phyloP scores from a whole-genome alignment of 2,888 invertebrate genomes.

The Cynaeus angustus region DNA sequence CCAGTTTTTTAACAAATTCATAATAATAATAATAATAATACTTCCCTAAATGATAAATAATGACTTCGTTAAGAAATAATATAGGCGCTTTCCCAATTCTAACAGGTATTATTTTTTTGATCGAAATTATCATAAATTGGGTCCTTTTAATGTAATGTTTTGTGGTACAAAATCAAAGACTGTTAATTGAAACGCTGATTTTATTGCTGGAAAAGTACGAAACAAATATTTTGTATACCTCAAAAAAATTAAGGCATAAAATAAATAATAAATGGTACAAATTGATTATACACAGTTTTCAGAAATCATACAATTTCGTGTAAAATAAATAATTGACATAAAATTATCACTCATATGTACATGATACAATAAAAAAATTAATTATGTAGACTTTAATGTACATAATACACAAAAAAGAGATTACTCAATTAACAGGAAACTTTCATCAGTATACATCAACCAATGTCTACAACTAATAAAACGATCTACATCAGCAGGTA shows the following conservation, averaged over 20 bases:
- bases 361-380: conserved; percentile 22
- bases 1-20: no score
- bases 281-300: not conserved
- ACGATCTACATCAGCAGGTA: conserved; percentile 19
- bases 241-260: not conserved
- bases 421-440: conserved; percentile 24
- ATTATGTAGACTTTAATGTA: not conserved
- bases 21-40: no score
- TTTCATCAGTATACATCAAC: conserved; percentile 15
- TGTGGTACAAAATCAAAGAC: not conserved
- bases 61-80: no score
- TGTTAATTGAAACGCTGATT: conserved; percentile 17
- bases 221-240: conserved; percentile 16
- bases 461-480: conserved; percentile 15
- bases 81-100: no score
- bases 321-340: conserved; percentile 22
- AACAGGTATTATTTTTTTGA: no score
- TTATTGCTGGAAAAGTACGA: conserved; percentile 31
- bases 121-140: no score
- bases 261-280: conserved; percentile 7
- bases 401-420: conserved; percentile 26
- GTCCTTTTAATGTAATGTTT: no score
- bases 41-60: no score
- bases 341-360: conserved; percentile 18
- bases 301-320: not conserved